Percentiles rank a stretch among this genome's conserved stretches.
phyloP scores from a whole-genome alignment of 2,797 vertebrate species.

The Leptatherina wallacei region DNA sequence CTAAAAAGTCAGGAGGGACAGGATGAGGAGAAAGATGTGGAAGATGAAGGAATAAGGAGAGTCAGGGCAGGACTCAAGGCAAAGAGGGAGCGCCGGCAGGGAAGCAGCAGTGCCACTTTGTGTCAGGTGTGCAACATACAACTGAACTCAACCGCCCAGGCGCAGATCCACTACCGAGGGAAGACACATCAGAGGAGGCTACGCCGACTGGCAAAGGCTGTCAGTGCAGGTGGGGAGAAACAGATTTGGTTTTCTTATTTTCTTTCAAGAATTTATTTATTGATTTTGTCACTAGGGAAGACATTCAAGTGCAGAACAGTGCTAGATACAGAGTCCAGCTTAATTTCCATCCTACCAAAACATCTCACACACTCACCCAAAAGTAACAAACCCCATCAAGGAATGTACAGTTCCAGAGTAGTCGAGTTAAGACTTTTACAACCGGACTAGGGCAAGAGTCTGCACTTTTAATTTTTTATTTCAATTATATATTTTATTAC shows the following conservation, averaged over 20 bases:
- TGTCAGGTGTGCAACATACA: constrained; percentile 95
- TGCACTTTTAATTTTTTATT: no score
- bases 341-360: no score
- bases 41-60: constrained; percentile 65
- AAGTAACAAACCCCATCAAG: no score
- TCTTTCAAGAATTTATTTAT: not conserved
- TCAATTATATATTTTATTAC: no score
- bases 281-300: not conserved
- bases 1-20: constrained; percentile 47
- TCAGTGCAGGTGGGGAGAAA: constrained; percentile 82
- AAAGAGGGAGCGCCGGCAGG: constrained; percentile 88
- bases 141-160: constrained; percentile 92
- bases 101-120: constrained; percentile 86
- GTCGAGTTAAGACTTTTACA: no score
- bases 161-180: constrained; percentile 94
- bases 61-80: constrained; percentile 73
- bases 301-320: not conserved
- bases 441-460: no score
- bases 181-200: constrained; percentile 96
- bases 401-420: no score
- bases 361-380: no score
- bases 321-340: no score
- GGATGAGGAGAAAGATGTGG: constrained; percentile 55
- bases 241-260: not conserved
- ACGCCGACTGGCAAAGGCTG: constrained; percentile 86